Evolutionary conservation across 2,113 vertebrate species (phyloP).

Genomic region (Bostrychus sinensis): DNA sequence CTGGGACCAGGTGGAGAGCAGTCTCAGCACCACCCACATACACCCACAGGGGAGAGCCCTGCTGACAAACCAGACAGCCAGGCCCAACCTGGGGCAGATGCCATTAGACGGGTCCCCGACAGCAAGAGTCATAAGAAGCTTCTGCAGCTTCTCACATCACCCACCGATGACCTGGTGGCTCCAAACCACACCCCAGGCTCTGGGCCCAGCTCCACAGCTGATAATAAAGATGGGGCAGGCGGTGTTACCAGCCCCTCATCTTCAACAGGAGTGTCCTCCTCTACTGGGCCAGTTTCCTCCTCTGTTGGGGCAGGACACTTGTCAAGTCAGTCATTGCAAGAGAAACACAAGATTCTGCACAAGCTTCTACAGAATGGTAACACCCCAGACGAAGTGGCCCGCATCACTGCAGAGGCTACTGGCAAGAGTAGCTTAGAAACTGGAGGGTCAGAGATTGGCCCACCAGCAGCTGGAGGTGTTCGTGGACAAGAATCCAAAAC

Average conservation of each 20-base stretch:
- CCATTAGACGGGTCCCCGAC: conserved; percentile 82
- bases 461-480: conserved; percentile 61
- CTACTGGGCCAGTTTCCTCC: conserved; percentile 85
- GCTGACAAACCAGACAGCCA: conserved; percentile 88
- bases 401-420: conserved; percentile 96
- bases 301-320: conserved; percentile 76
- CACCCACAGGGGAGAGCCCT: conserved; percentile 84
- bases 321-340: conserved; percentile 87
- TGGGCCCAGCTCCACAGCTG: conserved; percentile 66
- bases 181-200: conserved; percentile 64
- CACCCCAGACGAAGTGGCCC: conserved; percentile 95
- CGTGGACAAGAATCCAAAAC: conserved; percentile 83
- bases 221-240: conserved; percentile 84
- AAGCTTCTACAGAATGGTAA: conserved; percentile 96
- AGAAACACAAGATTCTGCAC: conserved; percentile 97
- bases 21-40: conserved; percentile 59
- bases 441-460: conserved; percentile 83
- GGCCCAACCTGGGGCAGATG: conserved; percentile 80
- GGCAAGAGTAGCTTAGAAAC: conserved; percentile 85
- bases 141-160: conserved; percentile 92
- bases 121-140: conserved; percentile 94
- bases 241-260: conserved; percentile 89
- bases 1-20: conserved; percentile 74
- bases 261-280: conserved; percentile 90
- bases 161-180: conserved; percentile 87